Evolutionary conservation across 2,888 invertebrate genomes (phyloP).

Genomic region (Ectropis crepuscularia): DNA sequence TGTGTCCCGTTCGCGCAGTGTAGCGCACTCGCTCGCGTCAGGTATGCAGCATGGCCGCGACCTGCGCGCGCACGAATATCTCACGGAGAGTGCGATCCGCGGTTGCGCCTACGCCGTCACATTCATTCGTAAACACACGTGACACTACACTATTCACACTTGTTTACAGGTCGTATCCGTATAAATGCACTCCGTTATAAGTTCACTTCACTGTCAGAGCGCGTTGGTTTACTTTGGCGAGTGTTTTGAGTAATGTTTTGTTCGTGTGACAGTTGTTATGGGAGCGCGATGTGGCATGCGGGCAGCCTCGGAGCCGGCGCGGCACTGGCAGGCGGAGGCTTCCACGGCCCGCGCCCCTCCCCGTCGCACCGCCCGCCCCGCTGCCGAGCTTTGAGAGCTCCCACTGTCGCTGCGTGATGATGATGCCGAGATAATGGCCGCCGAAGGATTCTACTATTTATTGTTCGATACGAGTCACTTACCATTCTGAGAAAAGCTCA

Average conservation of each 20-base stretch:
- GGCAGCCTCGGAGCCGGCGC: conserved; percentile 71
- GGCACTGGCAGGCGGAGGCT: conserved; percentile 80
- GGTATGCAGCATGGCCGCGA: conserved; percentile 85
- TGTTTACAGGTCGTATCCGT: conserved; percentile 40
- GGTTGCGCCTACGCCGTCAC: conserved; percentile 81
- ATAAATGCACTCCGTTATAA: conserved; percentile 45
- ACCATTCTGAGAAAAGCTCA: conserved; percentile 63
- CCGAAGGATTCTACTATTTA: conserved; percentile 81
- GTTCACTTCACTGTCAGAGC: conserved; percentile 36
- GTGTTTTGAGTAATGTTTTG: conserved; percentile 74
- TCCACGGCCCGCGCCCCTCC: conserved; percentile 69
- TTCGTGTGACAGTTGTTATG: conserved; percentile 56
- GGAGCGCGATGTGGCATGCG: conserved; percentile 65
- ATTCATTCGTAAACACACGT: conserved; percentile 83
- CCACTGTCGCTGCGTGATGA: conserved; percentile 76
- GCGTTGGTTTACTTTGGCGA: conserved; percentile 54
- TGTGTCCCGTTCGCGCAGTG: conserved; percentile 80
- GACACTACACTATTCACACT: conserved; percentile 71
- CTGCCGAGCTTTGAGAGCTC: conserved; percentile 78
- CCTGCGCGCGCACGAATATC: conserved; percentile 82
- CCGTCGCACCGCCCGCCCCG: conserved; percentile 61
- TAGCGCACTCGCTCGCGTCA: conserved; percentile 80
- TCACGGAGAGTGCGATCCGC: conserved; percentile 80
- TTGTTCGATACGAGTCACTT: conserved; percentile 75
- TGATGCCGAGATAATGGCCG: conserved; percentile 81